Percentiles rank a stretch among this genome's conserved stretches.
Evolutionary conservation across 2,888 invertebrate genomes (phyloP).

Genomic region (Didymodactylos carnosus): DNA sequence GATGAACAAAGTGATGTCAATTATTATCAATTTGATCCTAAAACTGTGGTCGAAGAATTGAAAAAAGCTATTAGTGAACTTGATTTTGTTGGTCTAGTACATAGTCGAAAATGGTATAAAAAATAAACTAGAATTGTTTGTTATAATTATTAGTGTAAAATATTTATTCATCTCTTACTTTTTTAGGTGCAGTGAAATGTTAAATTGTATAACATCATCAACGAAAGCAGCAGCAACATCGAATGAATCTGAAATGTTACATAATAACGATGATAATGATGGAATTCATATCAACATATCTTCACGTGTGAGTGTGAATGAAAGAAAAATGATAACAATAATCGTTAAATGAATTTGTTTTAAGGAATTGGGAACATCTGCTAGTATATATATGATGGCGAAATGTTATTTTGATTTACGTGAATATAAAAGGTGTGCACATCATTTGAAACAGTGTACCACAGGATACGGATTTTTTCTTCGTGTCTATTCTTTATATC

Average conservation of each 20-base stretch:
- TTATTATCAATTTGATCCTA: background rate
- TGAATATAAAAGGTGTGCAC: constrained; percentile 54
- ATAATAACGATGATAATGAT: too few species aligned
- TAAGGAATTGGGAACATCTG: background rate
- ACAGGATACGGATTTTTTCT: constrained; percentile 50
- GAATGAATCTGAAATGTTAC: background rate
- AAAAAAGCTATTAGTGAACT: background rate
- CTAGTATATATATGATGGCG: constrained; percentile 48
- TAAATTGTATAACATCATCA: background rate
- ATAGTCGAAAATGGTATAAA: background rate
- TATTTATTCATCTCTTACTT: background rate
- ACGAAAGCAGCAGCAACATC: background rate
- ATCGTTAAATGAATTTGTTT: background rate
- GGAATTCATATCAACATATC: background rate
- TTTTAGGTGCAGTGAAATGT: background rate
- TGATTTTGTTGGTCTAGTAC: background rate
- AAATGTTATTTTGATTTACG: constrained; percentile 71
- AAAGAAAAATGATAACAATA: background rate
- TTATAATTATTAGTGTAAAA: background rate
- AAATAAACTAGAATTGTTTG: background rate
- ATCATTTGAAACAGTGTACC: constrained; percentile 23
- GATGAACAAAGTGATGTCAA: background rate
- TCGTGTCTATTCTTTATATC: constrained; percentile 61
- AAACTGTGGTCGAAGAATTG: background rate
- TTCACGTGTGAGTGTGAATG: background rate